Conservation (phyloP, 2,113 vertebrate species). For the Cyanocitta stelleri region DNA sequence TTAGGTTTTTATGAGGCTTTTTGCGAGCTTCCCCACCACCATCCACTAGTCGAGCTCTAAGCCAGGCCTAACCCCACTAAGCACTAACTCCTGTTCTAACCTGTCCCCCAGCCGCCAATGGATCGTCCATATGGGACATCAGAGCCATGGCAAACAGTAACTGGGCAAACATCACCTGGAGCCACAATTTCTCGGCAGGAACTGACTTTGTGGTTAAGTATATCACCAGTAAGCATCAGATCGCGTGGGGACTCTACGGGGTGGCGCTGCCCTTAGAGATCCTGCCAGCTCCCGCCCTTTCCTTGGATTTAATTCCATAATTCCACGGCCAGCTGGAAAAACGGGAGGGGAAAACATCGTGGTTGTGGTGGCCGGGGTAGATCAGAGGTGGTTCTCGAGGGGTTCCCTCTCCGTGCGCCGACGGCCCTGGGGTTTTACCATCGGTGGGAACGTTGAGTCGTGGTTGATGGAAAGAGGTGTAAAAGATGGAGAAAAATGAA, state of each 20-base stretch:
- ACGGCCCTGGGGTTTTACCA: background rate
- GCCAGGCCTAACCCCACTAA: background rate
- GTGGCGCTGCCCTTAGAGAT: constrained; percentile 33
- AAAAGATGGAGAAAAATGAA: background rate
- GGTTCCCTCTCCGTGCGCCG: background rate
- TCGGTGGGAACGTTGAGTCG: background rate
- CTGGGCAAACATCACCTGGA: constrained; percentile 98
- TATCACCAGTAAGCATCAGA: constrained; percentile 95
- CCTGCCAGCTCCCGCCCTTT: constrained; percentile 4
- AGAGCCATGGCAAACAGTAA: constrained; percentile 94
- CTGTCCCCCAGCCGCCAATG: constrained; percentile 80
- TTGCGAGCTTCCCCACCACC: accelerated
- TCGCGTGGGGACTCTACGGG: constrained; percentile 61
- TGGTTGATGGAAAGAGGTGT: background rate
- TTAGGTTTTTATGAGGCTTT: accelerated
- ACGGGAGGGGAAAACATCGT: background rate
- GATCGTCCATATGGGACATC: constrained; percentile 90
- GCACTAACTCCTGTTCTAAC: constrained; percentile 82
- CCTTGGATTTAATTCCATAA: background rate
- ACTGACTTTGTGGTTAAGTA: constrained; percentile 98
- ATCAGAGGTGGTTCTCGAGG: background rate
- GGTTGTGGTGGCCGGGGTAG: background rate
- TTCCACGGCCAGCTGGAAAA: background rate
- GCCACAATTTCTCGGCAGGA: constrained; percentile 90
- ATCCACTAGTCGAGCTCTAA: background rate